These are phyloP conservation scores for Chymomyza procnemis DNA, from an alignment of 2,888 invertebrate genomes.

Conservation along the genomic window DNA sequence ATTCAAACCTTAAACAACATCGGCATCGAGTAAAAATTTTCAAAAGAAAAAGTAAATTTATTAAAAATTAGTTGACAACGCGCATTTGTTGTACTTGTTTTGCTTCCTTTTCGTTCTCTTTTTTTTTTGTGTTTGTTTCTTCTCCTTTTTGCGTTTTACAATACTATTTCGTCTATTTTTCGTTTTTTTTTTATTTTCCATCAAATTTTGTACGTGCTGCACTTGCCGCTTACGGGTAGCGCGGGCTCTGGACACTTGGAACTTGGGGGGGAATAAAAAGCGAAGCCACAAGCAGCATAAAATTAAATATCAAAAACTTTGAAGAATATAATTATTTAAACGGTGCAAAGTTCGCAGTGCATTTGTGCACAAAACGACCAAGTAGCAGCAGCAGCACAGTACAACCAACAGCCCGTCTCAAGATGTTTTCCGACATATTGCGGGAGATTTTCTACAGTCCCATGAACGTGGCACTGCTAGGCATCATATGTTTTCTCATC, in stretches of 20 bases:
- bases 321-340: background rate
- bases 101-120: background rate
- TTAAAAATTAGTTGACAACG: too few relatives aligned
- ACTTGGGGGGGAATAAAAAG: too few relatives aligned
- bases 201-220: background rate
- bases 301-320: too few relatives aligned
- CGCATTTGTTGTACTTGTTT: background rate
- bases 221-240: background rate
- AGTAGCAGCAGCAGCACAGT: background rate
- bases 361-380: background rate
- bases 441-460: constrained; percentile 85
- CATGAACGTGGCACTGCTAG: constrained; percentile 84
- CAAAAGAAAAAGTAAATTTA: too few relatives aligned
- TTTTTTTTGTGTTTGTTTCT: background rate
- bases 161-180: too few relatives aligned
- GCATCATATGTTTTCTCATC: constrained; percentile 84
- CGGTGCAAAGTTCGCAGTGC: constrained; percentile 1
- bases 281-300: too few relatives aligned
- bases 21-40: too few relatives aligned
- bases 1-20: too few relatives aligned
- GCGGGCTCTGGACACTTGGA: background rate
- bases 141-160: background rate
- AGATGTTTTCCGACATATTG: constrained; percentile 71
- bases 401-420: background rate
- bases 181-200: background rate